A percentile compares a stretch with the other conserved stretches of the same genome.
These are phyloP conservation scores for Diacarnus erythraeanus DNA, from an alignment of 37 sponge, comb jelly and placozoan genomes.

Conservation along the genomic window DNA sequence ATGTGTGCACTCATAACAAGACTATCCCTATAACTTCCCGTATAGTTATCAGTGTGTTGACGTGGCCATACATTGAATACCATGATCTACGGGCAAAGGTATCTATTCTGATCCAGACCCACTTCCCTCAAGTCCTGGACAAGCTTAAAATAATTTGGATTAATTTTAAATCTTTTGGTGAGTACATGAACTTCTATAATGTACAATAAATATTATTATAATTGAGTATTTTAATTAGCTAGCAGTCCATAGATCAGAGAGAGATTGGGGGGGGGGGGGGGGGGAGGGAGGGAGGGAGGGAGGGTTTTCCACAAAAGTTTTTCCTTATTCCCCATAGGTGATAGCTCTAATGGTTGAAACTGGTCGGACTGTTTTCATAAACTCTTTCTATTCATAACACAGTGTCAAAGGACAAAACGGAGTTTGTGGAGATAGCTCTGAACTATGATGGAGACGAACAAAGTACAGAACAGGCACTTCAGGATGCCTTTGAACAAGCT, in stretches of 20 bases:
- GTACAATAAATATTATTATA: neutral
- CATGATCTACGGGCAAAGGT: slow-evolving; percentile 21
- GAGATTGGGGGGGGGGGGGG: too few relatives aligned
- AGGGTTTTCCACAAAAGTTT: too few relatives aligned
- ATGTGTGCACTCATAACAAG: too few relatives aligned
- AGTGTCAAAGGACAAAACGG: slow-evolving; percentile 22
- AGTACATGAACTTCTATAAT: neutral
- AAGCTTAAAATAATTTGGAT: neutral
- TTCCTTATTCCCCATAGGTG: too few relatives aligned
- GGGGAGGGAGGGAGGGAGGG: too few relatives aligned
- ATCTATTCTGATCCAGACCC: neutral
- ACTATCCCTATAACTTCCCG: too few relatives aligned
- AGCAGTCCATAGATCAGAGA: too few relatives aligned
- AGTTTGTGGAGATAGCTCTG: slow-evolving; percentile 17
- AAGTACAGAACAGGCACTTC: slow-evolving; percentile 8
- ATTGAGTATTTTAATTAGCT: too few relatives aligned
- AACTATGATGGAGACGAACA: neutral
- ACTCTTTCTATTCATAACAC: neutral
- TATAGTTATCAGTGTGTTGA: slow-evolving; percentile 47
- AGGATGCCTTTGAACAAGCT: slow-evolving; percentile 29
- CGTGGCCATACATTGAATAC: slow-evolving; percentile 55
- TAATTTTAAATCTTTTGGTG: slow-evolving; percentile 19
- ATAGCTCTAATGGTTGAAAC: neutral
- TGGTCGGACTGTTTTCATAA: neutral
- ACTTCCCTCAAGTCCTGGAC: slow-evolving; percentile 11